Evolutionary conservation across 2,113 vertebrate species (phyloP), one percentile per base, ranked within the genome.

Genomic region (Centropristis striata): DNA sequence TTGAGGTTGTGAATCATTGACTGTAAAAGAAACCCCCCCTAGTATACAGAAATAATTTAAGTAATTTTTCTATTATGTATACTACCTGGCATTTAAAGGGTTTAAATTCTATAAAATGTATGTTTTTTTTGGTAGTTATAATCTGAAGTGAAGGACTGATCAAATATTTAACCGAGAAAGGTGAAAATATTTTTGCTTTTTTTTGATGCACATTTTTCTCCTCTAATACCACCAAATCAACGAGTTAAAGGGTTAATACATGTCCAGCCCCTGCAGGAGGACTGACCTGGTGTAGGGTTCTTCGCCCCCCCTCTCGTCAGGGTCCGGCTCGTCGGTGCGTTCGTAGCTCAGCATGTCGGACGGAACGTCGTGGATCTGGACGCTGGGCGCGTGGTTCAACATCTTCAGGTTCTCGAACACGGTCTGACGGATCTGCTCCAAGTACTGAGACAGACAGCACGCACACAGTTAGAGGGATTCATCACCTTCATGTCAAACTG

Each of bases 341-440:
- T 99, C 98, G 3, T 98, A 99, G 84, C 95, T 98, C 83, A 99
- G 95, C 83, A 99, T 85, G 87, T 99, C 98, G 0, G 97, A 98
- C 2, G 98, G 98, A 0, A 99, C 97, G 2, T 99, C 98, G 0
- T 99, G 98, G 92, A 99, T 99, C 95, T 99, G 98, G 66, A 99
- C 98, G 0, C 98, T 99, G 50, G 98, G 98, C 0, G 98, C 98
- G 1, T 99, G 98, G 92, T 99, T 99, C 88, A 99, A 71, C 98
- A 99, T 99, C 90, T 99, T 99, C 93, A 99, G 81, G 88, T 98
- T 99, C 91, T 99, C 98, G 85, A 97, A 99, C 80, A 99, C 98
- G 0, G 98, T 99, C 92, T 98, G 97, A 36, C 98, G 96, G 90
- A 99, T 99, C 93, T 99, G 98, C 85, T 99, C 98, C 91, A 99